Evolutionary conservation across 2,888 invertebrate genomes (phyloP), one percentile per base, ranked within the genome.

Genomic region (Acronicta leporina): DNA sequence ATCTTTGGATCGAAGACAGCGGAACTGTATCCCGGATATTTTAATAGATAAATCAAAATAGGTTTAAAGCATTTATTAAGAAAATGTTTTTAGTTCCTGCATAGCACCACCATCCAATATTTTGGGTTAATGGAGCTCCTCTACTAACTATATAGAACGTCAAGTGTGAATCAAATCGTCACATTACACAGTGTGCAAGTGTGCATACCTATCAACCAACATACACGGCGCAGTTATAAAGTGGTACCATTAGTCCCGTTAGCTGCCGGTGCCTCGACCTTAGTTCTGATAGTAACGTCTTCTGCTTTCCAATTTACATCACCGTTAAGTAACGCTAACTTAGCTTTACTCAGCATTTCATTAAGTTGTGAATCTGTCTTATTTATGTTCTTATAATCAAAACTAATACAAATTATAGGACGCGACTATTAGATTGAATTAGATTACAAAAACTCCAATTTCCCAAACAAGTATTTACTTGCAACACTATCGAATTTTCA

Each of bases 231-330:
- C 46, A 25, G 11, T 16, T 15, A 51, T 45, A 44, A 35, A 66
- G 43, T 50, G 33, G 27, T 43, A 54, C 47, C 30, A 14, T 16
- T 42, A 33, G 57, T 54, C 27, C 76, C 69, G 73, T 78, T 76
- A 77, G 53, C 30, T 45, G 38, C 42, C 43, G 51, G 41, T 60
- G 44, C 48, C 54, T 40, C 42, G 45, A 30, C 48, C 54, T 45
- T 43, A 45, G 42, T 48, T 47, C 62, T 51, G 58, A 41, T 58
- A 62, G 62, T 56, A 73, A 74, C 70, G 77, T 38, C 62, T 75
- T 68, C 65, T 76, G 79, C 82, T 82, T 82, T 81, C 82, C 77
- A 80, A 77, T 77, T 75, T 64, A 64, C 61, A 68, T 60, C 49
- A 66, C 73, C 55, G 66, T 73, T 72, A 59, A 66, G 30, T 20